phyloP scores from a whole-genome alignment of 2,113 vertebrate species.

The Aix galericulata region DNA sequence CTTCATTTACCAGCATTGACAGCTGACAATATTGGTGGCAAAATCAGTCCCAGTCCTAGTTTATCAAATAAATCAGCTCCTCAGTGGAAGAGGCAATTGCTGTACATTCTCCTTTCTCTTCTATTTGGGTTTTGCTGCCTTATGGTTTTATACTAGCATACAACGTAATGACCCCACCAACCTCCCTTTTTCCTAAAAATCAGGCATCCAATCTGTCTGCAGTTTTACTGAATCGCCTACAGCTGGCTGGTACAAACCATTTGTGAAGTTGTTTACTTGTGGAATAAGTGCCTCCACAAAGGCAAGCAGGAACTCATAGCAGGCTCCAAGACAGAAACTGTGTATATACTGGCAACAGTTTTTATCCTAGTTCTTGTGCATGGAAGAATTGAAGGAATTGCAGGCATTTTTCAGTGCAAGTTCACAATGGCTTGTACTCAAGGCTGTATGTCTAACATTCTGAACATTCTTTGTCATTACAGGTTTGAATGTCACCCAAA shows the following conservation, averaged over 20 bases:
- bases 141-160: neutral
- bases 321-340: neutral
- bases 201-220: neutral
- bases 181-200: neutral
- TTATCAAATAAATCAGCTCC: neutral
- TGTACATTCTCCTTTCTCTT: neutral
- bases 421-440: neutral
- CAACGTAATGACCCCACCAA: neutral
- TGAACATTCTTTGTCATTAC: neutral
- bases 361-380: neutral
- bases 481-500: neutral
- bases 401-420: neutral
- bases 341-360: neutral
- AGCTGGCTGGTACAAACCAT: neutral
- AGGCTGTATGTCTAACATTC: neutral
- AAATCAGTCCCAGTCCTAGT: neutral
- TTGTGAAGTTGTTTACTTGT: neutral
- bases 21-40: neutral
- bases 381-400: neutral
- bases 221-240: neutral
- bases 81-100: neutral
- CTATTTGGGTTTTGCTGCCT: neutral
- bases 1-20: neutral
- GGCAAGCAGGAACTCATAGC: neutral
- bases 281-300: neutral